Percentiles rank a stretch among this genome's conserved stretches.
Evolutionary conservation across 1,140 invertebrate species (phyloP).

Genomic region (Drosophila jambulina): DNA sequence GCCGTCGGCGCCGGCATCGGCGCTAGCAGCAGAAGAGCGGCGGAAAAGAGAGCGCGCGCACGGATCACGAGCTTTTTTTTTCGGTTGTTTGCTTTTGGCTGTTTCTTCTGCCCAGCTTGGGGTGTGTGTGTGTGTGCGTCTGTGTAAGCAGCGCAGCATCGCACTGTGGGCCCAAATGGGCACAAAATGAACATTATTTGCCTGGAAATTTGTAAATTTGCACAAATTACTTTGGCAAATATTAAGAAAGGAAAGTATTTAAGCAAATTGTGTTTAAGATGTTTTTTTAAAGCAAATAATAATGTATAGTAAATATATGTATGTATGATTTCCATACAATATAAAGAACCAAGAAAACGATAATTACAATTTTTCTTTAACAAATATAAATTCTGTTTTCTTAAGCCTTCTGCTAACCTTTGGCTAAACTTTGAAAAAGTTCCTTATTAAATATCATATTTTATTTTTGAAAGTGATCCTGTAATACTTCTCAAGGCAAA

Average conservation of each 20-base stretch:
- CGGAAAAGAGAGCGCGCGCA: constrained; percentile 25
- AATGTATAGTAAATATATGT: too few relatives aligned
- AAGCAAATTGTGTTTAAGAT: not conserved
- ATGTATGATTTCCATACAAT: too few relatives aligned
- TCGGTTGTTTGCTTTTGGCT: constrained; percentile 29
- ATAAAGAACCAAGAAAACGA: not conserved
- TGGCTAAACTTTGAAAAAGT: too few relatives aligned
- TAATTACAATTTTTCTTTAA: too few relatives aligned
- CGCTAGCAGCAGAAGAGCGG: constrained; percentile 27
- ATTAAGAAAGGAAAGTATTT: constrained; percentile 7
- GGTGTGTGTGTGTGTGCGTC: not conserved
- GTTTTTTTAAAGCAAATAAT: constrained; percentile 3
- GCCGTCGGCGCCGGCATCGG: constrained; percentile 24
- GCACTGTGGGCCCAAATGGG: constrained; percentile 36
- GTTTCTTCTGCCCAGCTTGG: constrained; percentile 27
- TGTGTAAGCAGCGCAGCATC: constrained; percentile 30
- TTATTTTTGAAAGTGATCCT: not conserved
- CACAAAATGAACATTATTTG: not conserved
- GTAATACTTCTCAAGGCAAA: not conserved
- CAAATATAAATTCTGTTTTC: too few relatives aligned
- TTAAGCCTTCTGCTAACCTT: too few relatives aligned
- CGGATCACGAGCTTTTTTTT: constrained; percentile 58
- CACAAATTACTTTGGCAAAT: constrained; percentile 20
- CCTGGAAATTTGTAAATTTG: not conserved
- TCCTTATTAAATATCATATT: too few relatives aligned